Evolutionary conservation across 2,888 invertebrate species (phyloP).

Genomic region (Platerodrilus igneus): DNA sequence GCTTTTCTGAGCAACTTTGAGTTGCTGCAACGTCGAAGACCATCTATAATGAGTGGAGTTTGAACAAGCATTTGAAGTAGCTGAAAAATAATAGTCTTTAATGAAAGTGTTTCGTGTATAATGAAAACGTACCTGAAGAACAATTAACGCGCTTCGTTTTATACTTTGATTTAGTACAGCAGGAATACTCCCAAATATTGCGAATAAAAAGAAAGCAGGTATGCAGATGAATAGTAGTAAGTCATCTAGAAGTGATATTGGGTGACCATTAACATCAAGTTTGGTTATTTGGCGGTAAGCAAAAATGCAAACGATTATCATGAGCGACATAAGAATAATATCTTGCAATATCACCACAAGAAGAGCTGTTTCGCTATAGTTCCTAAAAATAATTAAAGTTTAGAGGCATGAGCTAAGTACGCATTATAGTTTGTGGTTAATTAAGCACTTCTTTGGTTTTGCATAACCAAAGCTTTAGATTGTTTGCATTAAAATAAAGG

Average conservation of each 20-base stretch:
- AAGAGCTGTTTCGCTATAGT: constrained; percentile 50
- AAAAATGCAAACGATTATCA: constrained; percentile 56
- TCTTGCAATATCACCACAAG: constrained; percentile 53
- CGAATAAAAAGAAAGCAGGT: constrained; percentile 68
- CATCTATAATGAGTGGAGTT: constrained; percentile 69
- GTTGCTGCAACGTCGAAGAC: constrained; percentile 69
- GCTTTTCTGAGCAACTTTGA: constrained; percentile 55
- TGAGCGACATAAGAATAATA: constrained; percentile 52
- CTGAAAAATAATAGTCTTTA: constrained; percentile 49
- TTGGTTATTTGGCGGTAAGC: constrained; percentile 62
- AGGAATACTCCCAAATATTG: constrained; percentile 64
- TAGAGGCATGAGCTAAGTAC: no score
- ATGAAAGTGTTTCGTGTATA: constrained; percentile 10
- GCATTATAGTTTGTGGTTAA: no score
- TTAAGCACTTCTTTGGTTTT: no score
- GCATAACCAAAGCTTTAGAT: background rate
- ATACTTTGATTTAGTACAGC: constrained; percentile 54
- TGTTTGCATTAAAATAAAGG: no score
- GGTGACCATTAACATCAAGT: constrained; percentile 61
- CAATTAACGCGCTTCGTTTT: background rate
- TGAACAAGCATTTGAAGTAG: constrained; percentile 69
- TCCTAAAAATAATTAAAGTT: constrained; percentile 51
- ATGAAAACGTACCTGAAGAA: no score
- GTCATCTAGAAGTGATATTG: constrained; percentile 64
- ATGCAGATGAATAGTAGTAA: constrained; percentile 66